phyloP scores from a whole-genome alignment of 2,888 invertebrate species.

The Leucophenga montana region DNA sequence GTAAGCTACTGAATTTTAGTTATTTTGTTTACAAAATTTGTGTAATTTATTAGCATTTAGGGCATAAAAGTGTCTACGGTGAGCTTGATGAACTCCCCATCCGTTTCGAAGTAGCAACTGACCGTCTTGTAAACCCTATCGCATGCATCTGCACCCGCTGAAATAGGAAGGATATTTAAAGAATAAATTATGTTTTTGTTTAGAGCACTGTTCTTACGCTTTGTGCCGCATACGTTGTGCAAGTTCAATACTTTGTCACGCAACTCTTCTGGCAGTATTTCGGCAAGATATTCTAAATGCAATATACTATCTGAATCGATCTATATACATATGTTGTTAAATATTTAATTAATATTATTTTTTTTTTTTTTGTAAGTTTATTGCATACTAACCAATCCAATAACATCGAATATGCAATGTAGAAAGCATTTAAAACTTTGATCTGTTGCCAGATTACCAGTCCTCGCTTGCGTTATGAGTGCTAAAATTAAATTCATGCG shows the following conservation, averaged over 20 bases:
- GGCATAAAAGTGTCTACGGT: slow-evolving; percentile 39
- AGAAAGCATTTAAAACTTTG: slow-evolving; percentile 66
- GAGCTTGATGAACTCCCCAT: slow-evolving; percentile 50
- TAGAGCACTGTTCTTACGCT: slow-evolving; percentile 51
- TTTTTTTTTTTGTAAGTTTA: background rate
- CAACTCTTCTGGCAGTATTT: slow-evolving; percentile 64
- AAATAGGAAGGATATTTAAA: background rate
- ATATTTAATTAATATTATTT: background rate
- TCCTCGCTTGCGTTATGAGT: slow-evolving; percentile 43
- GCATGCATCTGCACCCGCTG: slow-evolving; percentile 69
- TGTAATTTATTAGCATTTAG: slow-evolving; percentile 27
- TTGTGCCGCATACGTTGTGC: slow-evolving; percentile 58
- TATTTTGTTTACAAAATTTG: too few species aligned
- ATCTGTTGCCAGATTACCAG: slow-evolving; percentile 56
- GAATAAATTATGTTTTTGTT: background rate
- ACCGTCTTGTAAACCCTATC: slow-evolving; percentile 67
- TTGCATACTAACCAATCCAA: slow-evolving; percentile 62
- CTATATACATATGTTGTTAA: slow-evolving; percentile 46
- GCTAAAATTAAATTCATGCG: slow-evolving; percentile 41
- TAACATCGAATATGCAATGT: slow-evolving; percentile 67
- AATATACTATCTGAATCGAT: slow-evolving; percentile 61
- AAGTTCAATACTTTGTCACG: slow-evolving; percentile 53
- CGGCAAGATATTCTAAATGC: slow-evolving; percentile 63
- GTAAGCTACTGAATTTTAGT: slow-evolving; percentile 53
- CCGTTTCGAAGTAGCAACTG: slow-evolving; percentile 64